Base-by-base conservation (phyloP, 35 echinoderm and acorn worm genomes). In the Apostichopus parvimensis region DNA sequence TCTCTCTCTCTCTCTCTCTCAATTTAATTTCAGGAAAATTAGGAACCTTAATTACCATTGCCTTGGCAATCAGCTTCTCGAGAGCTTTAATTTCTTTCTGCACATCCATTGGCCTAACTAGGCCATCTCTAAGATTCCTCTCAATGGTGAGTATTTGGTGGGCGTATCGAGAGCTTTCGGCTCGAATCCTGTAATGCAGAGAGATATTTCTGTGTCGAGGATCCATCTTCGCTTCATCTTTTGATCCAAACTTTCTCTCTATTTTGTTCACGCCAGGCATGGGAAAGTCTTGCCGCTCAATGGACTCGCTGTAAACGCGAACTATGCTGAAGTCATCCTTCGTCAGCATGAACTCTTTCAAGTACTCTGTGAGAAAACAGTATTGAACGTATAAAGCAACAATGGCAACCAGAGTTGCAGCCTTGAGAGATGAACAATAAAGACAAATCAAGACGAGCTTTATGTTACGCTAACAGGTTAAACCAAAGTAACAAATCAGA, bases 241-340 rank as follows among this genome's bases (percentile, higher is more conserved):
- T 25, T 3, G 93, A 86, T 5, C 88, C 85, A 75, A 55, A 56
- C 57, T 94, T 91, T 9, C 77, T 60, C 20, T 92, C 64, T 11
- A 54, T 21, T 13, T 53, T 73, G 52, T 54, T 58, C 9, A 25
- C 18, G 0, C 90, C 70, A 9, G 93, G 93, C 21, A 91, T 28
- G 0, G 93, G 93, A 70, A 72, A 92, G 7, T 77, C 64, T 64
- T 87, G 78, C 9, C 59, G 64, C 62, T 95, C 93, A 12, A 97
- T 97, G 1, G 88, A 92, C 61, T 97, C 95, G 53, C 95, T 97
- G 93, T 97, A 97, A 56, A 97, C 92, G 7, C 95, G 87, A 4
- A 97, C 78, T 0, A 96, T 76, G 13, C 77, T 88, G 72, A 93
- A 79, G 14, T 94, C 60, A 53, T 90, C 88, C n/a, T 8, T 20